Percentiles rank a stretch among this genome's conserved stretches.
These are phyloP conservation scores for Oncorhynchus nerka DNA, from an alignment of 2,113 vertebrate species.

Conservation along the genomic window DNA sequence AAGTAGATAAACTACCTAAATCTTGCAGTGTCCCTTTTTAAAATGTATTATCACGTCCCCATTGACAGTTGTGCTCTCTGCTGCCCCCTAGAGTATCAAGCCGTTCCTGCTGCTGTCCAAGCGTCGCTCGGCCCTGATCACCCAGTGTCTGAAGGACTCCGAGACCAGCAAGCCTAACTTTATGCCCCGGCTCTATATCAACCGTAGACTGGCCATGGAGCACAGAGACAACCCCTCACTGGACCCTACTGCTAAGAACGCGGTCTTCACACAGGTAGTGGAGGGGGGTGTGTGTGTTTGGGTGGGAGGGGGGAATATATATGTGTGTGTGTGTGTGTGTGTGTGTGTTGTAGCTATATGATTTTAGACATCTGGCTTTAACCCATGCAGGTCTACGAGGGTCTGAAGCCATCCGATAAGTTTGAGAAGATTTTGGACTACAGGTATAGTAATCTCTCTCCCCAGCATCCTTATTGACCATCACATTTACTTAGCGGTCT, in stretches of 20 bases:
- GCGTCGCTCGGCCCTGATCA: slow-evolving; percentile 87
- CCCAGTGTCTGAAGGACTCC: slow-evolving; percentile 94
- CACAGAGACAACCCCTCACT: slow-evolving; percentile 90
- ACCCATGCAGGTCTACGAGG: slow-evolving; percentile 88
- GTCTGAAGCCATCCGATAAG: slow-evolving; percentile 94
- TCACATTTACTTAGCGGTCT: neutral
- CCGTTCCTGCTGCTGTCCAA: slow-evolving; percentile 95
- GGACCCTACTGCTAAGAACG: slow-evolving; percentile 88
- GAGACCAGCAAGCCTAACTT: slow-evolving; percentile 95
- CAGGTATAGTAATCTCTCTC: slow-evolving; percentile 68
- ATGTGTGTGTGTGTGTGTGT: neutral
- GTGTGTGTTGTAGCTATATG: neutral
- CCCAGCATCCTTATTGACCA: neutral
- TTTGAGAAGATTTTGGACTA: slow-evolving; percentile 96
- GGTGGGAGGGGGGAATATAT: too few species aligned
- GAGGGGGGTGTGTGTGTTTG: neutral
- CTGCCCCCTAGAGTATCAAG: slow-evolving; percentile 83
- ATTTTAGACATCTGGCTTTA: slow-evolving; percentile 4
- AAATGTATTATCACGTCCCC: neutral
- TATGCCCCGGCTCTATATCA: slow-evolving; percentile 98
- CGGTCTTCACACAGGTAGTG: slow-evolving; percentile 91
- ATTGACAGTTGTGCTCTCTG: slow-evolving; percentile 6
- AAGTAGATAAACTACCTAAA: too few species aligned
- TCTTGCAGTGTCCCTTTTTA: neutral
- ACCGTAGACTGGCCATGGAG: slow-evolving; percentile 95